Evolutionary conservation across 2,888 invertebrate species (phyloP).

Genomic region (Apamea anceps): DNA sequence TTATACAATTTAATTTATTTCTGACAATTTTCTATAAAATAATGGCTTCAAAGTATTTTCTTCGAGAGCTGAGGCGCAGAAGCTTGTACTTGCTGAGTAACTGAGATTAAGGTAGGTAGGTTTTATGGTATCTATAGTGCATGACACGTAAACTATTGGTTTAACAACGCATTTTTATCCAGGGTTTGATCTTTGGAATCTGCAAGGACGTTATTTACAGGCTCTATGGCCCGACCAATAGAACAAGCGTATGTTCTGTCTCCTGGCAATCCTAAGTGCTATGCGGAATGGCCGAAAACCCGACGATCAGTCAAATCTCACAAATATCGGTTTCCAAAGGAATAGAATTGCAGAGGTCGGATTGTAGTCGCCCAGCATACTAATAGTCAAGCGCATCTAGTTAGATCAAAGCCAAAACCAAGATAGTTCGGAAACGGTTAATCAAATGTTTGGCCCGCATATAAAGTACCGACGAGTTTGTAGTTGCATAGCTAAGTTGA

Average conservation of each 20-base stretch:
- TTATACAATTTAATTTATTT: too few species aligned
- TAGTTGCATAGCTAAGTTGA: conserved; percentile 12
- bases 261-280: background rate
- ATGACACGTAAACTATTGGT: background rate
- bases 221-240: background rate
- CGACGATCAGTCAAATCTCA: background rate
- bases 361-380: conserved; percentile 19
- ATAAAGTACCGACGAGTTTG: conserved; percentile 22
- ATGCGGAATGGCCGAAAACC: background rate
- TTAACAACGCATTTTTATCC: background rate
- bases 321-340: conserved; percentile 25
- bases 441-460: conserved; percentile 50
- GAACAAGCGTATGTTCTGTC: background rate
- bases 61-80: too few species aligned
- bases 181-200: background rate
- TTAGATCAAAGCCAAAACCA: conserved; percentile 38
- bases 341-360: conserved; percentile 24
- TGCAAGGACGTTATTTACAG: background rate
- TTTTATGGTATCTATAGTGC: too few species aligned
- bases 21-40: too few species aligned
- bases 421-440: conserved; percentile 44
- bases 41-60: too few species aligned
- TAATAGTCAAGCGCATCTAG: conserved; percentile 33
- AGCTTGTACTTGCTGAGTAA: too few species aligned
- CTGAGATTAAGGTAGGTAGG: too few species aligned